Evolutionary conservation across 92 coral and sea anemone genomes (phyloP).

Genomic region (Nematostella vectensis): DNA sequence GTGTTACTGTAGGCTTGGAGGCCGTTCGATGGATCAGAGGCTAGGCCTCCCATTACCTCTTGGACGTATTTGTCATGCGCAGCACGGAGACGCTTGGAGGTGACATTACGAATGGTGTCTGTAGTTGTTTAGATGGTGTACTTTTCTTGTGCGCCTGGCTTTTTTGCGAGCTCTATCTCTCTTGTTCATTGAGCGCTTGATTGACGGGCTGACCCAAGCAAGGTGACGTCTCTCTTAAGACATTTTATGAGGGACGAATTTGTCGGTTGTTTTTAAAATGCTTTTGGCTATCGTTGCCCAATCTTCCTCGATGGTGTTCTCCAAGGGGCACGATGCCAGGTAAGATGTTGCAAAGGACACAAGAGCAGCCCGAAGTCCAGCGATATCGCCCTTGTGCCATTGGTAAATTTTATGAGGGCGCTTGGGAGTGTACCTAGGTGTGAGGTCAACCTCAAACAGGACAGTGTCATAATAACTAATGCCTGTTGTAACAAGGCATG

Average conservation of each 20-base stretch:
- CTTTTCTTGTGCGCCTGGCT: constrained; percentile 11
- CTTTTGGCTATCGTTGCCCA: constrained; percentile 23
- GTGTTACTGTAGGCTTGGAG: constrained; percentile 1
- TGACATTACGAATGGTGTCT: constrained; percentile 14
- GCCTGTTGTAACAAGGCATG: constrained; percentile 34
- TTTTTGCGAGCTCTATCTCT: constrained; percentile 35
- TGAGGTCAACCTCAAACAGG: constrained; percentile 22
- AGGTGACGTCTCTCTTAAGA: constrained; percentile 29
- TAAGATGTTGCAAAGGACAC: constrained; percentile 19
- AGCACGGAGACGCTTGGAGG: constrained; percentile 10
- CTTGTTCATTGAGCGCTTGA: constrained; percentile 34
- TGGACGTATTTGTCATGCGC: constrained; percentile 28
- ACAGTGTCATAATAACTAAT: constrained; percentile 31
- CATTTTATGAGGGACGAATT: constrained; percentile 19
- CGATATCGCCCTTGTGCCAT: constrained; percentile 26
- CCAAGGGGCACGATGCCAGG: constrained; percentile 18
- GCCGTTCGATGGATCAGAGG: constrained; percentile 2
- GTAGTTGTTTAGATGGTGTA: constrained; percentile 9
- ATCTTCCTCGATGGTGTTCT: constrained; percentile 31
- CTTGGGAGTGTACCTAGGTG: constrained; percentile 23
- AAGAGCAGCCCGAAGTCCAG: constrained; percentile 18
- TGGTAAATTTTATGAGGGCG: constrained; percentile 31
- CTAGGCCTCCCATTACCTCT: constrained; percentile 32
- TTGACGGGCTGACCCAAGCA: constrained; percentile 33
- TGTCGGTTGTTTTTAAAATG: constrained; percentile 26